These are phyloP conservation scores for Pogonophryne albipinna DNA, from an alignment of 2,797 vertebrate species.

Conservation along the genomic window DNA sequence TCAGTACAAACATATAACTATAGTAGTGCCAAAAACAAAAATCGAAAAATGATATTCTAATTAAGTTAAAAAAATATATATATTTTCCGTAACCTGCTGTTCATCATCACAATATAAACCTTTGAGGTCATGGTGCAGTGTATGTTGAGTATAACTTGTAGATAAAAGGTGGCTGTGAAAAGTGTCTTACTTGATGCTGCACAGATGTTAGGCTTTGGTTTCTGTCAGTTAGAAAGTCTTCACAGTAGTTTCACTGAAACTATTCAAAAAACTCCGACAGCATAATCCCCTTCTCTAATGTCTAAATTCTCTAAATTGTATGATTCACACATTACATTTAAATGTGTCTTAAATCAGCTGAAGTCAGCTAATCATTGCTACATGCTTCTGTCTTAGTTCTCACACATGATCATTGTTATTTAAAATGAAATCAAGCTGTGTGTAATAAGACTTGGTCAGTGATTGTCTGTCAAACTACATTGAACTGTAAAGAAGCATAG, in stretches of 20 bases:
- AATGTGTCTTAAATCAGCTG: not conserved
- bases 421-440: not conserved
- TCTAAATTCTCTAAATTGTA: not conserved
- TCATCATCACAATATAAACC: not conserved
- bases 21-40: not conserved
- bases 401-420: not conserved
- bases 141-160: no score
- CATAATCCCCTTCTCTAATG: not conserved
- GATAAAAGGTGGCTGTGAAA: not conserved
- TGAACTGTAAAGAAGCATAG: not conserved
- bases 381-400: not conserved
- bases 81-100: not conserved
- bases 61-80: no score
- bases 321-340: not conserved
- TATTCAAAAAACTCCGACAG: not conserved
- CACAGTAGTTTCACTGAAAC: not conserved
- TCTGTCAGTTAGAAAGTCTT: constrained; percentile 8
- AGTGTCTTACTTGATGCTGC: not conserved
- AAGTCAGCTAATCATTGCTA: not conserved
- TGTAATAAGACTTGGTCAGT: not conserved
- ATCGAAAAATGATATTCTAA: no score
- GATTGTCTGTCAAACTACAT: not conserved
- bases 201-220: not conserved
- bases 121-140: no score
- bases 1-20: not conserved